A percentile compares a stretch with the other conserved stretches of the same genome.
Evolutionary conservation across 1,140 invertebrate genomes (phyloP).

Genomic region (Bacillus rossius): DNA sequence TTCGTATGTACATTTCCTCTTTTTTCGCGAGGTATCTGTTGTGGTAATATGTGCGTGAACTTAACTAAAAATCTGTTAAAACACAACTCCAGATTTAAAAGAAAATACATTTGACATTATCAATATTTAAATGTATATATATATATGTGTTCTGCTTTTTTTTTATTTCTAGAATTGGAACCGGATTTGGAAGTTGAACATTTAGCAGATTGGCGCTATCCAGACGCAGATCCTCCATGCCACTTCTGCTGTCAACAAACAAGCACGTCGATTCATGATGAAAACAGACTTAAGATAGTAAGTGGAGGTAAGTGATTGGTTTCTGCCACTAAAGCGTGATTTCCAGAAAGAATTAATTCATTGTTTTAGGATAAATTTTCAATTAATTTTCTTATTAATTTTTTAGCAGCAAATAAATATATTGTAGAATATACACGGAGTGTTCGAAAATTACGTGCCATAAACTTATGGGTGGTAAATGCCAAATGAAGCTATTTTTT

Average conservation of each 20-base stretch:
- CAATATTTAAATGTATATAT: neutral
- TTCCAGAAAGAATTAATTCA: neutral
- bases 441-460: no score
- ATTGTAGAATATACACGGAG: no score
- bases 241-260: slow-evolving; percentile 38
- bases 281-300: slow-evolving; percentile 34
- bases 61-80: no score
- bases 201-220: slow-evolving; percentile 33
- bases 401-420: no score
- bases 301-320: slow-evolving; percentile 32
- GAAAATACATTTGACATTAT: no score
- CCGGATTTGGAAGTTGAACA: slow-evolving; percentile 34
- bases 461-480: no score
- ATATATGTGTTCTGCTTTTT: neutral
- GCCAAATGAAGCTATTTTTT: no score
- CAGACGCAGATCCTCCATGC: slow-evolving; percentile 36
- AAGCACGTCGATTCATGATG: slow-evolving; percentile 35
- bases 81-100: no score
- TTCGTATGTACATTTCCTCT: no score
- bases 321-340: no score
- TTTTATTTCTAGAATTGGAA: slow-evolving; percentile 21
- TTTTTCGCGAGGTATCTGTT: no score
- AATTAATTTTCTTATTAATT: neutral
- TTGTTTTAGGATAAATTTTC: neutral
- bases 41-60: no score